Evolutionary conservation across 2,113 vertebrate genomes (phyloP), one percentile per base, ranked within the genome.

Genomic region (Budorcas taxicolor): DNA sequence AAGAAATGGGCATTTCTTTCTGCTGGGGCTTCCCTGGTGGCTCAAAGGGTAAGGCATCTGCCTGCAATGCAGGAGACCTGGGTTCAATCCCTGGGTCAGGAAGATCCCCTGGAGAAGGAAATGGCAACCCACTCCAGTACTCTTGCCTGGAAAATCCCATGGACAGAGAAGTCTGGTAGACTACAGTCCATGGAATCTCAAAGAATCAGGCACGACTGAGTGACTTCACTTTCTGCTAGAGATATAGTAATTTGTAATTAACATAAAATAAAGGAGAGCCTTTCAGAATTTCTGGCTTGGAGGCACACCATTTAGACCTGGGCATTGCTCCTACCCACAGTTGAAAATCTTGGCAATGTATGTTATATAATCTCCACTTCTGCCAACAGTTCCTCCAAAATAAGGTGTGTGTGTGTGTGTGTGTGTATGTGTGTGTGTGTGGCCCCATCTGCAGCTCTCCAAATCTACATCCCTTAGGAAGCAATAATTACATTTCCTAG

Each of bases 221-320:
- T 1, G 45, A 45, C 45, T 45, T 45, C 45, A 45, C 60, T 25
- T 50, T 97, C 55, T 74, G 36, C 15, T 67, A 67, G 7, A 86
- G 58, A 60, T 60, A 52, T 27, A 12, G 14, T 97, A 53, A 89
- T 90, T 91, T 80, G 5, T 15, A 97, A 91, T 96, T 64, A 96
- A 60, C n/a, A 78, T 53, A 58, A 43, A 43, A 25, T n/a, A 17
- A 93, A 29, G 10, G 67, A 90, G n/a, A 92, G 67, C 7, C 14
- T 96, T 62, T 88, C 43, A 85, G 91, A 89, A 92, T 96, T 82
- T 91, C 55, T 89, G 81, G 76, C 36, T 93, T 92, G 43, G 5
- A 94, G 17, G 47, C 57, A 78, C 15, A 82, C 33, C 47, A 58
- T 91, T 97, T 71, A 82, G 43, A 87, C 12, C 87, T 95, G 57